Evolutionary conservation across 2,797 vertebrate genomes (phyloP).

Genomic region (Echeneis naucrates): DNA sequence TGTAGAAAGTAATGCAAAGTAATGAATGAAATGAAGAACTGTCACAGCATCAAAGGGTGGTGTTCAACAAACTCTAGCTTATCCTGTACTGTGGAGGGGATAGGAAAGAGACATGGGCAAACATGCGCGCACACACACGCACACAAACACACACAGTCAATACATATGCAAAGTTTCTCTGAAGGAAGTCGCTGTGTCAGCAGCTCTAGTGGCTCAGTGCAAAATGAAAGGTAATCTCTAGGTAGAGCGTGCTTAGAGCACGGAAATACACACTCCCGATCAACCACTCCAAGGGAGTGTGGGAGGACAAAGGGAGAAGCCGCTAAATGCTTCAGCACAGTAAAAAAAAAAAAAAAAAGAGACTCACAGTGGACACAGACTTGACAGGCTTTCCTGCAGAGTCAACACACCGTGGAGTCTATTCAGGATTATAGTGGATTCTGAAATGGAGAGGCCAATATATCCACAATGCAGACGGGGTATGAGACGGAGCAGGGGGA

Average conservation of each 20-base stretch:
- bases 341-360: constrained; percentile 53
- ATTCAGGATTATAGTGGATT: constrained; percentile 56
- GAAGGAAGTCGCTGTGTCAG: constrained; percentile 77
- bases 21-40: constrained; percentile 50
- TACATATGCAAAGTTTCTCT: constrained; percentile 78
- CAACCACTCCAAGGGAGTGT: neutral
- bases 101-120: constrained; percentile 27
- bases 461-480: constrained; percentile 37
- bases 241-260: constrained; percentile 71
- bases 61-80: constrained; percentile 24
- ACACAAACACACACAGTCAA: constrained; percentile 49
- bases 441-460: constrained; percentile 60
- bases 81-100: constrained; percentile 30
- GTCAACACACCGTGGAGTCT: constrained; percentile 65
- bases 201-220: constrained; percentile 69
- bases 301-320: constrained; percentile 33
- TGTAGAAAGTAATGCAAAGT: constrained; percentile 40
- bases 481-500: constrained; percentile 3
- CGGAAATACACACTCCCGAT: constrained; percentile 35
- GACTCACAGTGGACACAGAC: constrained; percentile 51
- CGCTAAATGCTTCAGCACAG: constrained; percentile 58
- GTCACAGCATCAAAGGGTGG: constrained; percentile 48
- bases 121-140: too few species aligned
- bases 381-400: constrained; percentile 65
- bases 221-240: constrained; percentile 81